These are phyloP conservation scores for Platerodrilus igneus DNA, from an alignment of 2,888 invertebrate species.

Conservation along the genomic window DNA sequence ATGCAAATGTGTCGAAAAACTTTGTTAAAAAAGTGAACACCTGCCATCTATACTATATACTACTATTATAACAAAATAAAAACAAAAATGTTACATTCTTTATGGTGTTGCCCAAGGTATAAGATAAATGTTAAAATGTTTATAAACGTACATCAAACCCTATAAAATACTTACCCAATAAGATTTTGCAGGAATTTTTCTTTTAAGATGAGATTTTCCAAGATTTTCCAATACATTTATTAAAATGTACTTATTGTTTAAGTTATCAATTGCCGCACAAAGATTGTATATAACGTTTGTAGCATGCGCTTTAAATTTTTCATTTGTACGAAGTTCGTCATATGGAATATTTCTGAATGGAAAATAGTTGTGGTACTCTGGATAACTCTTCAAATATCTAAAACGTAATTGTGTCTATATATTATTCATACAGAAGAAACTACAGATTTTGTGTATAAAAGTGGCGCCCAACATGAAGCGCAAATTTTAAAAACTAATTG, in stretches of 20 bases:
- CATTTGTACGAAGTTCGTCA: constrained; percentile 47
- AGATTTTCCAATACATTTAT: constrained; percentile 49
- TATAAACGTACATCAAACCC: too few species aligned
- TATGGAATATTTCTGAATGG: constrained; percentile 48
- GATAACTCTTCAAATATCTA: constrained; percentile 51
- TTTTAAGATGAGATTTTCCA: constrained; percentile 45
- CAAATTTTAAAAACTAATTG: not conserved
- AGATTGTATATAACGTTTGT: constrained; percentile 50
- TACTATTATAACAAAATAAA: too few species aligned
- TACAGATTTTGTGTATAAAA: too few species aligned
- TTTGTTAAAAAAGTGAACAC: too few species aligned
- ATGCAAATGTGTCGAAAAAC: too few species aligned
- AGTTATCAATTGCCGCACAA: constrained; percentile 49
- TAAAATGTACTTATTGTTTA: constrained; percentile 50
- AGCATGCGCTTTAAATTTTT: constrained; percentile 52
- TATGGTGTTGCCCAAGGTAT: too few species aligned
- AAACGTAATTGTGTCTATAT: too few species aligned
- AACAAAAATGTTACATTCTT: not conserved
- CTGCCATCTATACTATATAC: too few species aligned
- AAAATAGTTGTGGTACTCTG: constrained; percentile 51
- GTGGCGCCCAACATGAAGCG: not conserved
- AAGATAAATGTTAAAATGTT: too few species aligned
- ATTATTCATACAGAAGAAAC: too few species aligned
- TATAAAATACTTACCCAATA: constrained; percentile 27
- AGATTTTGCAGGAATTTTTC: constrained; percentile 25